Evolutionary conservation across 2,113 vertebrate species (phyloP), one percentile per base, ranked within the genome.

Genomic region (Engystomops pustulosus): DNA sequence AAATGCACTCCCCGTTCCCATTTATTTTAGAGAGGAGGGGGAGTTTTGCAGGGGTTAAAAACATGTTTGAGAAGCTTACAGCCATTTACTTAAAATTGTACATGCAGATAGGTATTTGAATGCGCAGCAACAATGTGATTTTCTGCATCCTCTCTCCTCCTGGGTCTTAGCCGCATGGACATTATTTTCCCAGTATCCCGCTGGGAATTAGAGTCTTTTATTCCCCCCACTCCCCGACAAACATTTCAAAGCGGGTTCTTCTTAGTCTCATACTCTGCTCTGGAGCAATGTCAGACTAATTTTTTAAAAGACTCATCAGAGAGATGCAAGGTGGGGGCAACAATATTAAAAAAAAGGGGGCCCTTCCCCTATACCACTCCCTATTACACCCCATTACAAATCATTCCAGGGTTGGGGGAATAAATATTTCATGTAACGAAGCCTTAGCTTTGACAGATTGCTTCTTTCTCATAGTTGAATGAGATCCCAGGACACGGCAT

Each of bases 391-490:
- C 45, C 15, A 23, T 71, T 81, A 30, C 47, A 38, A 53, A 72
- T 20, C 38, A 70, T 72, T 71, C 45, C 14, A n/a, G 68, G 68
- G 36, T 36, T n/a, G 34, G 68, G n/a, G 44, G 70, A 18, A 68
- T 72, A 30, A 77, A 84, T 84, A 76, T 84, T 84, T 84, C 45
- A 77, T 38, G 45, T 44, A 41, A 12, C 62, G 47, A 17, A 38
- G 81, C 38, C 71, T 68, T 15, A 10, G 38, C 60, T 77, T 20
- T 74, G 65, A 83, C 53, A 74, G 69, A 83, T 74, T 69, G 58
- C 44, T 83, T 49, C 60, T 84, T 76, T 75, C 72, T 84, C 70
- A 27, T 68, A 53, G 71, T 77, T 68, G 82, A 84, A 84, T 84
- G 45, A 78, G 71, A 77, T 84, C 58, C 82, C 82, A 78, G 82